Evolutionary conservation across 2,797 vertebrate species (phyloP).

Genomic region (Pangasius mekongensis): DNA sequence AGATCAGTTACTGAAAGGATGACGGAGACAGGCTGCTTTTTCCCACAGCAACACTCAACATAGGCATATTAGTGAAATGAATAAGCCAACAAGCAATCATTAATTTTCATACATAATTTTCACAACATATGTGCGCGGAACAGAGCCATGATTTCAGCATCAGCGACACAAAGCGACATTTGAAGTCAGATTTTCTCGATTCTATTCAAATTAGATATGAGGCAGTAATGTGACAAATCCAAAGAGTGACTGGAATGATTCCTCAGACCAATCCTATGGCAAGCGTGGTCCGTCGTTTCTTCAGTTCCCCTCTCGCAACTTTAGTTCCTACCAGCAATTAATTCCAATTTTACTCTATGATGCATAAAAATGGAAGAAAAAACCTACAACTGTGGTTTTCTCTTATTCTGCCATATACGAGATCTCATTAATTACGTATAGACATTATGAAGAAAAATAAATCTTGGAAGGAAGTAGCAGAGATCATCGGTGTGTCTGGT

Average conservation of each 20-base stretch:
- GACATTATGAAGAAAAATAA: not conserved
- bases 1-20: slow-evolving; percentile 7
- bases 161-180: not conserved
- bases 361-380: not conserved
- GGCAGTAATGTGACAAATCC: not conserved
- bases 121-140: not conserved
- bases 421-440: not conserved
- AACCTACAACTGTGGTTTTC: not conserved
- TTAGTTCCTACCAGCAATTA: not conserved
- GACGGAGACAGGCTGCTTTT: not conserved
- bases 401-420: not conserved
- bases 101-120: not conserved
- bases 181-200: not conserved
- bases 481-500: not conserved
- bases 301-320: not conserved
- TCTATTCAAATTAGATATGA: not conserved
- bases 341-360: not conserved
- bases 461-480: not conserved
- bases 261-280: not conserved
- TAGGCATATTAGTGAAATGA: not conserved
- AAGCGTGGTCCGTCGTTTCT: not conserved
- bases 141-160: not conserved
- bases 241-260: not conserved
- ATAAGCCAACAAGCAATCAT: not conserved
- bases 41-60: not conserved